These are phyloP conservation scores for Galleria mellonella DNA, from an alignment of 1,140 invertebrate genomes.

Conservation along the genomic window DNA sequence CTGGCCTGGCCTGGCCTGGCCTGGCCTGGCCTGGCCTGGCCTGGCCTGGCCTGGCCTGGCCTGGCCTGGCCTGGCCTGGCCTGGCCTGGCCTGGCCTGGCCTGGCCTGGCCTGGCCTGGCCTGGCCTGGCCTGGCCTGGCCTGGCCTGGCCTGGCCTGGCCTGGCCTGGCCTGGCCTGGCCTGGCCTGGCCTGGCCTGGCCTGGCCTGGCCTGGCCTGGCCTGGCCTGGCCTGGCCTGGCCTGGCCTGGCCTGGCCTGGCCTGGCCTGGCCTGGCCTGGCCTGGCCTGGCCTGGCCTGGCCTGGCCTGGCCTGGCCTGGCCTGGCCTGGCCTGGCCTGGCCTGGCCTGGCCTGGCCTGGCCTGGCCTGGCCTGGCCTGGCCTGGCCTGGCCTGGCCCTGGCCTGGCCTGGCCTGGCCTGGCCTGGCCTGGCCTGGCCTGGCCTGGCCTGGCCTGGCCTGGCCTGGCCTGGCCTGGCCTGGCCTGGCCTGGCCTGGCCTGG, in stretches of 20 bases:
- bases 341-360: constrained; percentile 4
- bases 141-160: constrained; percentile 10
- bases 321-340: background rate
- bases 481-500: constrained; percentile 21
- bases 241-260: background rate
- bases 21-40: too few relatives aligned
- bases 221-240: too few relatives aligned
- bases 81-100: background rate
- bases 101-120: constrained; percentile 7
- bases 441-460: constrained; percentile 42
- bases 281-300: constrained; percentile 5
- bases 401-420: constrained; percentile 34
- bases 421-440: constrained; percentile 39
- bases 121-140: constrained; percentile 11
- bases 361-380: constrained; percentile 6
- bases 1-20: too few relatives aligned
- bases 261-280: constrained; percentile 5
- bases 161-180: background rate
- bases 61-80: too few relatives aligned
- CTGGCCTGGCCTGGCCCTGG: constrained; percentile 19
- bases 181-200: too few relatives aligned
- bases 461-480: constrained; percentile 34
- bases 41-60: too few relatives aligned
- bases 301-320: constrained; percentile 6
- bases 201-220: too few relatives aligned